These are phyloP conservation scores for Bombus soroeensis DNA, from an alignment of 1,140 invertebrate species.

Conservation along the genomic window DNA sequence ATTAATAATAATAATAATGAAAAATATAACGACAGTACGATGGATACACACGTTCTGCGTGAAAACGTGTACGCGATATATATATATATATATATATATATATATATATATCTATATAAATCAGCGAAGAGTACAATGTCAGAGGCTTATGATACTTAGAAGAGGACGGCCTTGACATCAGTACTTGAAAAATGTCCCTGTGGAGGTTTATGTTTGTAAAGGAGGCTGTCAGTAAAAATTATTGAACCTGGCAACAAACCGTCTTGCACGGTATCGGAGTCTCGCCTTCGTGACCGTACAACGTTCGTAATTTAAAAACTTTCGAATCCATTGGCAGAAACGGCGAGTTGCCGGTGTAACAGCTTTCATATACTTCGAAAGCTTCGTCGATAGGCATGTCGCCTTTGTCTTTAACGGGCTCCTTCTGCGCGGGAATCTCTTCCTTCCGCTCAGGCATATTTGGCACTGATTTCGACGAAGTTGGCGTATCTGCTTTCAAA, in stretches of 20 bases:
- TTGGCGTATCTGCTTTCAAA: slow-evolving; percentile 22
- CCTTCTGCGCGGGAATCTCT: slow-evolving; percentile 47
- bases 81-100: not conserved
- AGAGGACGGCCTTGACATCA: slow-evolving; percentile 53
- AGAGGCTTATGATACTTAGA: slow-evolving; percentile 42
- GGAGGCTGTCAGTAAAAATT: slow-evolving; percentile 40
- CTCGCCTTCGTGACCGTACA: slow-evolving; percentile 67
- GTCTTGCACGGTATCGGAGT: slow-evolving; percentile 74
- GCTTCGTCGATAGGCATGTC: slow-evolving; percentile 77
- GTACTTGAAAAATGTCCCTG: slow-evolving; percentile 21
- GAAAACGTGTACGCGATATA: not conserved
- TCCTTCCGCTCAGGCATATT: slow-evolving; percentile 62
- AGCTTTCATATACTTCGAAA: slow-evolving; percentile 80
- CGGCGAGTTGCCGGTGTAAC: slow-evolving; percentile 70
- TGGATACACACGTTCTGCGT: slow-evolving; percentile 6
- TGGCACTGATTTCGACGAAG: slow-evolving; percentile 59
- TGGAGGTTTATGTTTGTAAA: slow-evolving; percentile 19
- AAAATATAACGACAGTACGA: not conserved
- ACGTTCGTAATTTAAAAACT: slow-evolving; percentile 57
- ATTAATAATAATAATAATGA: slow-evolving; percentile 14
- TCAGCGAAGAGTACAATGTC: slow-evolving; percentile 40
- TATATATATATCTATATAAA: not conserved
- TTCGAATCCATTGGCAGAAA: slow-evolving; percentile 63
- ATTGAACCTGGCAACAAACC: slow-evolving; percentile 80
- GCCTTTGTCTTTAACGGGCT: slow-evolving; percentile 23